phyloP scores from a whole-genome alignment of 2,113 vertebrate genomes.

The Nycticryphes semicollaris region DNA sequence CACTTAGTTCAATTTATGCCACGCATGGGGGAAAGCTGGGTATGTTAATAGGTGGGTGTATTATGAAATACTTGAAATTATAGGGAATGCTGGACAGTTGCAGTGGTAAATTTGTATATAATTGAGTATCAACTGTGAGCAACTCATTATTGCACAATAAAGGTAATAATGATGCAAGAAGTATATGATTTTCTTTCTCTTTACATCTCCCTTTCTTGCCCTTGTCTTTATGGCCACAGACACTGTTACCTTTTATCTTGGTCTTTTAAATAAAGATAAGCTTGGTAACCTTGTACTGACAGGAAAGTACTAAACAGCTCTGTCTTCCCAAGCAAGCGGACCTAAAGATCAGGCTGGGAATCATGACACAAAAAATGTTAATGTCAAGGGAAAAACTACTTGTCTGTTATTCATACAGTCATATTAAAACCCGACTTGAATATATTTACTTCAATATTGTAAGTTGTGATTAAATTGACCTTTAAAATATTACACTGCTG shows the following conservation, averaged over 20 bases:
- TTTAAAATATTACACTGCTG: neutral
- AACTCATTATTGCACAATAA: neutral
- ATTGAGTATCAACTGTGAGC: fast-evolving
- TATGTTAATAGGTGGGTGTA: neutral
- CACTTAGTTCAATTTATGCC: neutral
- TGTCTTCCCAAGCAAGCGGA: neutral
- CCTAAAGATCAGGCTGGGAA: neutral
- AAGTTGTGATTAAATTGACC: neutral
- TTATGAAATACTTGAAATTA: neutral
- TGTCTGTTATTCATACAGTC: neutral
- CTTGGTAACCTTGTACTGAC: neutral
- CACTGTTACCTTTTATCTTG: neutral
- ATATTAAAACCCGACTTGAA: neutral
- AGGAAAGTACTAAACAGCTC: neutral
- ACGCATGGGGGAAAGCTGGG: neutral
- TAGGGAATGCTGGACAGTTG: neutral
- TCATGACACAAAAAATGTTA: neutral
- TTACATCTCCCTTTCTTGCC: neutral
- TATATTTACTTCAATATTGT: neutral
- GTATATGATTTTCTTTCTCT: neutral
- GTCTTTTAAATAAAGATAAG: neutral
- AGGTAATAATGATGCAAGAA: neutral
- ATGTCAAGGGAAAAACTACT: neutral
- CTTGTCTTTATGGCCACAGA: neutral
- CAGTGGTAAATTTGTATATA: neutral